Evolutionary conservation across 2,797 vertebrate genomes (phyloP).

Genomic region (Siniperca undulata): DNA sequence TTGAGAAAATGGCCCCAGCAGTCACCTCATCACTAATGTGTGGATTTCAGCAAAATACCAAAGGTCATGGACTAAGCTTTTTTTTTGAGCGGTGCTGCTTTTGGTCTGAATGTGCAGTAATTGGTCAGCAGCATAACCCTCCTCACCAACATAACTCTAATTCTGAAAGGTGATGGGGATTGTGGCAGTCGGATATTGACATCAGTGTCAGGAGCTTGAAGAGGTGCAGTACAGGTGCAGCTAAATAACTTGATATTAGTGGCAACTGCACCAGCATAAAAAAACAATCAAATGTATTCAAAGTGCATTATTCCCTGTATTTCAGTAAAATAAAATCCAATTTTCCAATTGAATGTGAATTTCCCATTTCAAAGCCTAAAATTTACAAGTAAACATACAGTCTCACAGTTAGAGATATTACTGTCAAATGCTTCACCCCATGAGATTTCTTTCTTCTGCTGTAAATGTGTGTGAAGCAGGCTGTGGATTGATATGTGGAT

Average conservation of each 20-base stretch:
- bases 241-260: not conserved
- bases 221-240: not conserved
- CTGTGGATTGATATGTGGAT: constrained; percentile 84
- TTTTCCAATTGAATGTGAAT: not conserved
- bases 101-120: not conserved
- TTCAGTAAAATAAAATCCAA: not conserved
- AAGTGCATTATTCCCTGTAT: not conserved
- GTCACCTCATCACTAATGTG: constrained; percentile 1
- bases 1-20: not conserved
- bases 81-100: too few species aligned
- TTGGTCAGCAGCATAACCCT: not conserved
- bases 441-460: constrained; percentile 55
- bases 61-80: constrained; percentile 2
- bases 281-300: not conserved
- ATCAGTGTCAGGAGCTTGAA: not conserved
- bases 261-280: not conserved
- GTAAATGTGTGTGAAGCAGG: constrained; percentile 69
- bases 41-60: constrained; percentile 25
- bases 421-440: constrained; percentile 41
- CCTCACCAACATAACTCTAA: not conserved
- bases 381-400: not conserved
- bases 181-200: not conserved
- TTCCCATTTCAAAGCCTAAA: not conserved
- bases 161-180: not conserved
- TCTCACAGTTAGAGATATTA: constrained; percentile 19